Conservation (phyloP, 2,888 invertebrate genomes). For the Cantharis flavilabris region DNA sequence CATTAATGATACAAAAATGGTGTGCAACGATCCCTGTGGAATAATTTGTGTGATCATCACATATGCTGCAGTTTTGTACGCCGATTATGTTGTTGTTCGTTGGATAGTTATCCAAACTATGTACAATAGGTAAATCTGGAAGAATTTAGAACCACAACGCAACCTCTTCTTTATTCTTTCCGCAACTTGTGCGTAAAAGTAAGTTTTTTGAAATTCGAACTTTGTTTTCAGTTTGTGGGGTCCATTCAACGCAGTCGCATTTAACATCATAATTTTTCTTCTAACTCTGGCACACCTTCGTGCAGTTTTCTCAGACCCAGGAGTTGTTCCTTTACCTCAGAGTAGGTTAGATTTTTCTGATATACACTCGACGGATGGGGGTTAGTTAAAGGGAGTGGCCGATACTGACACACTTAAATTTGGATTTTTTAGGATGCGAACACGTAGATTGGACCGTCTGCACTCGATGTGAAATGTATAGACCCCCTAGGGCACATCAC, state of each 20-base stretch:
- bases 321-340: constrained; percentile 78
- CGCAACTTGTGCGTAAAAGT: neutral
- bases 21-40: constrained; percentile 83
- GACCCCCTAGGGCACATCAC: constrained; percentile 85
- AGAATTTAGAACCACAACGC: neutral
- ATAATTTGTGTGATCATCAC: constrained; percentile 80
- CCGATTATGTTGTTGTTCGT: constrained; percentile 83
- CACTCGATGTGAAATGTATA: constrained; percentile 77
- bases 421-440: constrained; percentile 52
- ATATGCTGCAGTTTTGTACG: constrained; percentile 80
- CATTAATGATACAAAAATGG: constrained; percentile 42
- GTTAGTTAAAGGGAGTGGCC: constrained; percentile 38
- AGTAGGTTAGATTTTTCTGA: constrained; percentile 80
- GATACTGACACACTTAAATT: neutral
- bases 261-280: constrained; percentile 78
- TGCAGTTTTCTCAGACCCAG: constrained; percentile 89
- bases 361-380: constrained; percentile 66
- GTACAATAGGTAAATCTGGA: constrained; percentile 68
- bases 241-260: constrained; percentile 76
- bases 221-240: constrained; percentile 77
- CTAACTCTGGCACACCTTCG: constrained; percentile 77
- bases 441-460: constrained; percentile 80
- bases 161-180: neutral
- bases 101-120: constrained; percentile 84
- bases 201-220: constrained; percentile 40